Conservation (phyloP, 2,888 invertebrate genomes). For the Nomada lathburiana region DNA sequence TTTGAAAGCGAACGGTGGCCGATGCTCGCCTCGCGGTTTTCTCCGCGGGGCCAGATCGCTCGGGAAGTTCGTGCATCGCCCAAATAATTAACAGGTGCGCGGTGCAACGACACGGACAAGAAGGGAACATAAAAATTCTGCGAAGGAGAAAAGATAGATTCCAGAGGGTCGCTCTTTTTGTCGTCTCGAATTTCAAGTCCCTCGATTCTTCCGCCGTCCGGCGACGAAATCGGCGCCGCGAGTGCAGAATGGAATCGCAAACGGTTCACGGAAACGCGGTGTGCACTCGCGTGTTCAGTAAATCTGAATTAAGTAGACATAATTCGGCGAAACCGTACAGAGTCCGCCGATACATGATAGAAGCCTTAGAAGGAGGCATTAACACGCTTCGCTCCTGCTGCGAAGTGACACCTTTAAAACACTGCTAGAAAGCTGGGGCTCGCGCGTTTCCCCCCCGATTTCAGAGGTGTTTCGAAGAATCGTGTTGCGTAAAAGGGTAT, state of each 20-base stretch:
- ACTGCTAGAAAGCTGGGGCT: conserved; percentile 4
- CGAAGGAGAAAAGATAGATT: too few species aligned
- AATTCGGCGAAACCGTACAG: conserved; percentile 80
- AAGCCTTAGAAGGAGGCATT: conserved; percentile 75
- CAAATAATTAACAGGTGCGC: conserved; percentile 50
- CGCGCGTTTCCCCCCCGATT: neutral
- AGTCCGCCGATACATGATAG: conserved; percentile 77
- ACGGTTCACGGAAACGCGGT: neutral
- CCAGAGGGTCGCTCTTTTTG: too few species aligned
- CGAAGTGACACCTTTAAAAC: conserved; percentile 53
- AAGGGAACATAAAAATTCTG: conserved; percentile 22
- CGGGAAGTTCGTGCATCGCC: conserved; percentile 54
- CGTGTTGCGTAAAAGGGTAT: neutral
- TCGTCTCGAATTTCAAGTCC: too few species aligned
- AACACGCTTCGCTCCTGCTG: conserved; percentile 57
- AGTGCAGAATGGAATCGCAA: too few species aligned
- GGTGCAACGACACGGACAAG: conserved; percentile 36
- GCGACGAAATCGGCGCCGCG: too few species aligned
- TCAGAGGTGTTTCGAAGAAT: neutral
- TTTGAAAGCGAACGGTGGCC: neutral
- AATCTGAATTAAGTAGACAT: conserved; percentile 76
- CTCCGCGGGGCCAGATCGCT: conserved; percentile 27
- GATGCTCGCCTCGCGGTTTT: conserved; percentile 6
- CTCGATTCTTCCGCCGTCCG: too few species aligned
- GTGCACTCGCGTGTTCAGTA: conserved; percentile 49